Base-by-base conservation (phyloP, 2,888 invertebrate genomes). In the Osmoderma eremita region DNA sequence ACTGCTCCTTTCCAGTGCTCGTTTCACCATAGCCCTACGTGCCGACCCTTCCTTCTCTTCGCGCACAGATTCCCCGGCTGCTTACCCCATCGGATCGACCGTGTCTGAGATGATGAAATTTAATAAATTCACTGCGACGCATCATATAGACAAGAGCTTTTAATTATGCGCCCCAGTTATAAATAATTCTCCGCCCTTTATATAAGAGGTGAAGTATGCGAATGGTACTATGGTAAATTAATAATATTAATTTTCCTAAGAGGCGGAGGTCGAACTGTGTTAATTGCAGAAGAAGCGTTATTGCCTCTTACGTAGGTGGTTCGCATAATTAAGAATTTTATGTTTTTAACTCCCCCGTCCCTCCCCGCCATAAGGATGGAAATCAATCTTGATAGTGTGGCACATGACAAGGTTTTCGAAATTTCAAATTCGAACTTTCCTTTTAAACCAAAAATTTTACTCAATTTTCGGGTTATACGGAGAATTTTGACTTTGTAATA, bases 241-340 rank as follows among this genome's bases (percentile, higher is more conserved):
- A 63, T 63, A 63, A 50, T 63, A 51, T 63, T 63, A 63, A 63
- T 63, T 63, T 63, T 50, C 51, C 41, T 10, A n/a, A n/a, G n/a
- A n/a, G 30, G 2, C 3, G 6, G 6, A 30, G 42, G 41, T 42
- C 24, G 48, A 48, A 45, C 51, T 63, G 53, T 50, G 63, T 63
- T 63, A 63, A 63, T 63, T 51, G 63, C 10, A 5, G 30, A 6
- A 30, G 30, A 5, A 30, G 30, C 8, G 30, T 30, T 30, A 30
- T 30, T 30, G 30, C 30, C 10, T 30, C 6, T 6, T 30, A 30
- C 30, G 30, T 10, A 5, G 10, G 30, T 30, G 6, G 6, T 30
- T 30, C 30, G 5, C 30, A 30, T 30, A n/a, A n/a, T n/a, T n/a
- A n/a, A n/a, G n/a, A n/a, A n/a, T n/a, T n/a, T n/a, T n/a, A n/a